These are phyloP conservation scores for Drosophila vallismaia DNA, from an alignment of 2,888 invertebrate species.

Conservation along the genomic window DNA sequence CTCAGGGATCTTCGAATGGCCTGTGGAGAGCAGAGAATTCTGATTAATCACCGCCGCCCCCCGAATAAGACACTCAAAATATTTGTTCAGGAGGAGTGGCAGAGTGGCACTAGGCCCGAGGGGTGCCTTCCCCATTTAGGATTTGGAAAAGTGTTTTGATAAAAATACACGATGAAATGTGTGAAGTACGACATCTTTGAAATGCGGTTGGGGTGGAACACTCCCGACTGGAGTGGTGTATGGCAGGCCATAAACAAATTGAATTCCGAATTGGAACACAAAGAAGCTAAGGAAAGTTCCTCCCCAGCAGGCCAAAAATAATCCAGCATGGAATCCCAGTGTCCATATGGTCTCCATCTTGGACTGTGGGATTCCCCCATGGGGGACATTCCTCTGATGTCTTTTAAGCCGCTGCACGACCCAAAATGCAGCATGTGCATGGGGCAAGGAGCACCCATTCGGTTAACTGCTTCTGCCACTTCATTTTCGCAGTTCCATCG, in stretches of 20 bases:
- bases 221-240: background rate
- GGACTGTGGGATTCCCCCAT: slow-evolving; percentile 25
- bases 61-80: slow-evolving; percentile 42
- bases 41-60: slow-evolving; percentile 26
- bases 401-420: background rate
- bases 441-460: slow-evolving; percentile 10
- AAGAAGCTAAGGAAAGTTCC: background rate
- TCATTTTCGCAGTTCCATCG: slow-evolving; percentile 22
- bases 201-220: slow-evolving; percentile 12
- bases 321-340: background rate
- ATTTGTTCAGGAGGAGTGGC: slow-evolving; percentile 47
- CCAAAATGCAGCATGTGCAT: slow-evolving; percentile 10
- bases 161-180: slow-evolving; percentile 58
- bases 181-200: slow-evolving; percentile 46
- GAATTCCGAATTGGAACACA: slow-evolving; percentile 5
- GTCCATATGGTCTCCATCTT: slow-evolving; percentile 27
- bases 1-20: slow-evolving; percentile 6
- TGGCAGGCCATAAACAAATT: slow-evolving; percentile 32
- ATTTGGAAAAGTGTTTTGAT: slow-evolving; percentile 57
- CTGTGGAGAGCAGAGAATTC: background rate
- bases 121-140: slow-evolving; percentile 8
- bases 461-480: slow-evolving; percentile 31
- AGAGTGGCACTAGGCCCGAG: slow-evolving; percentile 5
- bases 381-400: background rate
- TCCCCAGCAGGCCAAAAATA: slow-evolving; percentile 27